Percentiles rank a stretch among this genome's conserved stretches.
phyloP scores from a whole-genome alignment of 2,797 vertebrate genomes.

The Peromyscus eremicus region DNA sequence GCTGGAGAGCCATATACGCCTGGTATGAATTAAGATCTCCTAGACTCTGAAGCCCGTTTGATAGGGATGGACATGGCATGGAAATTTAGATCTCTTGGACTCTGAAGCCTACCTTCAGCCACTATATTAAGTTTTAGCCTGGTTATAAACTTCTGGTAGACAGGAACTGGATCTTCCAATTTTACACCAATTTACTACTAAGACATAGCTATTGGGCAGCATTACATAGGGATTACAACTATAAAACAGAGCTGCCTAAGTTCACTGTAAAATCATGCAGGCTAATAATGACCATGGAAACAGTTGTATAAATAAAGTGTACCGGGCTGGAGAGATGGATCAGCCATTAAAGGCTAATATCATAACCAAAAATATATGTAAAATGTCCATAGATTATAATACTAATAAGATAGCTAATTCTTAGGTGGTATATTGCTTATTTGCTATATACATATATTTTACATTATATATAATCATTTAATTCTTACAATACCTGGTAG shows the following conservation, averaged over 20 bases:
- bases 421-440: constrained; percentile 40
- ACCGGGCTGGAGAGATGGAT: not conserved
- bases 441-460: constrained; percentile 16
- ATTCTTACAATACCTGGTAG: constrained; percentile 7
- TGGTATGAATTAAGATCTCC: not conserved
- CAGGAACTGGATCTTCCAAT: not conserved
- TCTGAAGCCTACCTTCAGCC: constrained; percentile 5
- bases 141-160: constrained; percentile 38
- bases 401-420: constrained; percentile 27
- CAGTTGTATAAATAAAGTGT: not conserved
- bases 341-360: not conserved
- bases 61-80: not conserved
- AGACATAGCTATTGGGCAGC: not conserved
- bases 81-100: constrained; percentile 14
- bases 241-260: constrained; percentile 50
- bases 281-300: constrained; percentile 53
- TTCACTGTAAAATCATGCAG: constrained; percentile 16
- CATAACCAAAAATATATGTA: not conserved
- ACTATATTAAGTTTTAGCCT: constrained; percentile 35
- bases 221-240: not conserved
- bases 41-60: not conserved
- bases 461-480: constrained; percentile 41
- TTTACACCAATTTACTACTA: constrained; percentile 35
- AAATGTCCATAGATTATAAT: constrained; percentile 36
- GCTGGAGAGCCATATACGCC: not conserved